phyloP scores from a whole-genome alignment of 2,797 vertebrate genomes.

The Melanotaenia maccullochi region DNA sequence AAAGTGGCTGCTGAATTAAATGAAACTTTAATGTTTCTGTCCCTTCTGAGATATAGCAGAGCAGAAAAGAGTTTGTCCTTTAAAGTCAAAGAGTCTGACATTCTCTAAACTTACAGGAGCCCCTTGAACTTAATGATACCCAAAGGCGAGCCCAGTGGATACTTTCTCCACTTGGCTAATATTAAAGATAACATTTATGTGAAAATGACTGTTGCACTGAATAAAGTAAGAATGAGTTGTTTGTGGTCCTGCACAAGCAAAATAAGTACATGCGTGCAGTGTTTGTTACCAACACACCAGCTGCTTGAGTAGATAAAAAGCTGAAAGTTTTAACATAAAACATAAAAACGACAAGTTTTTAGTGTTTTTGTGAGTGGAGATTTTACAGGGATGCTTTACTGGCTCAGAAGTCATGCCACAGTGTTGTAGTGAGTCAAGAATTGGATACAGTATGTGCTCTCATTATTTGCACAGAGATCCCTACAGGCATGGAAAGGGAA shows the following conservation, averaged over 20 bases:
- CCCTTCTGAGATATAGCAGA: constrained; percentile 1
- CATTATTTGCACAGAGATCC: constrained; percentile 32
- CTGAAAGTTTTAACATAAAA: constrained; percentile 1
- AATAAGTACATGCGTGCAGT: background rate
- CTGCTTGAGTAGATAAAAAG: constrained; percentile 28
- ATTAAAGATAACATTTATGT: background rate
- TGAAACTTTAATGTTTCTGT: constrained; percentile 5
- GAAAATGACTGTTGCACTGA: background rate
- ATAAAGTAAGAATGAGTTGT: background rate
- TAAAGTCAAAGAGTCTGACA: constrained; percentile 20
- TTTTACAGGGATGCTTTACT: constrained; percentile 11
- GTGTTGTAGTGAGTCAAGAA: constrained; percentile 16
- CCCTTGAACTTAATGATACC: constrained; percentile 9
- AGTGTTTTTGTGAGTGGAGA: constrained; percentile 14
- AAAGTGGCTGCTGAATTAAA: background rate
- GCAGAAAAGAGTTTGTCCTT: constrained; percentile 35
- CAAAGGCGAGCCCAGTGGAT: background rate
- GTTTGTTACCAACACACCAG: background rate
- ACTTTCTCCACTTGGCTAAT: background rate
- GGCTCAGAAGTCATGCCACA: constrained; percentile 11
- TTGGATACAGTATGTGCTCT: constrained; percentile 6
- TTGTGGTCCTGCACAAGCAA: background rate
- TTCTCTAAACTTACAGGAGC: constrained; percentile 17
- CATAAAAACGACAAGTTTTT: constrained; percentile 12
- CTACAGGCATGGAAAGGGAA: constrained; percentile 24